A percentile compares a stretch with the other conserved stretches of the same genome.
Evolutionary conservation across 1,140 invertebrate species (phyloP).

Genomic region (Lordiphosa clarofinis): DNA sequence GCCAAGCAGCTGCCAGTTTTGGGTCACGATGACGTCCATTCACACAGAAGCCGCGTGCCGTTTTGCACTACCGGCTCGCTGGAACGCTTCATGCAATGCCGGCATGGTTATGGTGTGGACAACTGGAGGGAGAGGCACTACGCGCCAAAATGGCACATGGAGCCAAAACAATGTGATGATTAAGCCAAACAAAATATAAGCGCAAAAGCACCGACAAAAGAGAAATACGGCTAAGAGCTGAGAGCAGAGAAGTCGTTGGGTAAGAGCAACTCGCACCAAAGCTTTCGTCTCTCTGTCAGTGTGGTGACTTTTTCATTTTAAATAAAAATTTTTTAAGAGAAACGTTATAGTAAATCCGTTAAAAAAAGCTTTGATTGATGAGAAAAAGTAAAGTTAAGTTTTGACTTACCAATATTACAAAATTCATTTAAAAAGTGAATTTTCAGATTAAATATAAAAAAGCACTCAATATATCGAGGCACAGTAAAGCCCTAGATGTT

Average conservation of each 20-base stretch:
- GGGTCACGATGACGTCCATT: slow-evolving; percentile 42
- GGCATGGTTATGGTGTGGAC: slow-evolving; percentile 17
- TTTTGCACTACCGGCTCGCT: slow-evolving; percentile 5
- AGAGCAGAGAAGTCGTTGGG: not conserved
- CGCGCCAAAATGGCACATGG: slow-evolving; percentile 30
- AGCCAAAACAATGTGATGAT: slow-evolving; percentile 25
- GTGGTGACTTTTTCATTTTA: slow-evolving; percentile 10
- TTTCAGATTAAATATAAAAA: too few species aligned
- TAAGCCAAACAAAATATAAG: slow-evolving; percentile 19
- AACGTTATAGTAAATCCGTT: not conserved
- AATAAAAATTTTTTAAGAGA: not conserved
- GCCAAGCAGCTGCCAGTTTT: slow-evolving; percentile 38
- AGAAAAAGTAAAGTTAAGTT: not conserved
- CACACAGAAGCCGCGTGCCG: slow-evolving; percentile 44
- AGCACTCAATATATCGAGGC: too few species aligned
- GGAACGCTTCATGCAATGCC: slow-evolving; percentile 28
- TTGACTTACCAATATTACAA: too few species aligned
- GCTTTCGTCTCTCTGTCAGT: not conserved
- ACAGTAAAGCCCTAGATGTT: too few species aligned
- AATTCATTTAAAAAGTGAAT: too few species aligned
- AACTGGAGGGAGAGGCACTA: not conserved
- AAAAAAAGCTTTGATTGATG: slow-evolving; percentile 1
- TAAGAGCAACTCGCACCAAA: not conserved
- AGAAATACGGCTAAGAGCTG: not conserved
- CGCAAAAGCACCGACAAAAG: not conserved